Evolutionary conservation across 1,140 invertebrate species (phyloP).

Genomic region (Carposina sasakii): DNA sequence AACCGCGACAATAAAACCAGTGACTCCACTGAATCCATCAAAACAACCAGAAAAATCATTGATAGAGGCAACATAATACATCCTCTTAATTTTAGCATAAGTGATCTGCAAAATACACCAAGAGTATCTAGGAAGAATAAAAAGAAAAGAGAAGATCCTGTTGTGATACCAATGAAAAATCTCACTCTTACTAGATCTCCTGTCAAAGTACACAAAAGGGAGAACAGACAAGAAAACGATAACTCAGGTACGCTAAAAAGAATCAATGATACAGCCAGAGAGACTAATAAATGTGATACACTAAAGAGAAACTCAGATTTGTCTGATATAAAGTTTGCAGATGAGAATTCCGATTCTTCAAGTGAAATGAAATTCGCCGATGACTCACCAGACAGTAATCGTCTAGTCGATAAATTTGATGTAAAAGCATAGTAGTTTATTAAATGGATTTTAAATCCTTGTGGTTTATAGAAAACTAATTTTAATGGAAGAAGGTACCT

Average conservation of each 20-base stretch:
- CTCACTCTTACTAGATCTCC: constrained; percentile 51
- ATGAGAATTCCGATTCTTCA: constrained; percentile 67
- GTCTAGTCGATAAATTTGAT: constrained; percentile 52
- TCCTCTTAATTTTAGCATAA: constrained; percentile 67
- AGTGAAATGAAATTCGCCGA: constrained; percentile 66
- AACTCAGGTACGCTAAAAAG: constrained; percentile 55
- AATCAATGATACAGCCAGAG: constrained; percentile 45
- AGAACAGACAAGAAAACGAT: constrained; percentile 48
- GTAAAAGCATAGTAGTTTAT: constrained; percentile 41
- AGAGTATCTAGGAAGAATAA: constrained; percentile 46
- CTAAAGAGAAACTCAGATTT: constrained; percentile 49
- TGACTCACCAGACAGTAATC: constrained; percentile 63
- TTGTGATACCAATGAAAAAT: constrained; percentile 63
- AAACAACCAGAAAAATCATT: constrained; percentile 50
- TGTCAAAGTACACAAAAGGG: constrained; percentile 49
- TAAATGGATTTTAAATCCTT: constrained; percentile 8
- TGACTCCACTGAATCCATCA: constrained; percentile 57
- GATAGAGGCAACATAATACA: constrained; percentile 65
- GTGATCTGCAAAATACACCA: constrained; percentile 55
- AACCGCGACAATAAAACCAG: constrained; percentile 36
- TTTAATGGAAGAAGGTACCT: too few species aligned
- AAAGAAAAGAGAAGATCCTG: constrained; percentile 44
- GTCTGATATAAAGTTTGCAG: constrained; percentile 63
- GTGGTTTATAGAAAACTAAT: too few species aligned
- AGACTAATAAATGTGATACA: constrained; percentile 43